These are phyloP conservation scores for Ichneumon xanthorius DNA, from an alignment of 2,888 invertebrate species.

Conservation along the genomic window DNA sequence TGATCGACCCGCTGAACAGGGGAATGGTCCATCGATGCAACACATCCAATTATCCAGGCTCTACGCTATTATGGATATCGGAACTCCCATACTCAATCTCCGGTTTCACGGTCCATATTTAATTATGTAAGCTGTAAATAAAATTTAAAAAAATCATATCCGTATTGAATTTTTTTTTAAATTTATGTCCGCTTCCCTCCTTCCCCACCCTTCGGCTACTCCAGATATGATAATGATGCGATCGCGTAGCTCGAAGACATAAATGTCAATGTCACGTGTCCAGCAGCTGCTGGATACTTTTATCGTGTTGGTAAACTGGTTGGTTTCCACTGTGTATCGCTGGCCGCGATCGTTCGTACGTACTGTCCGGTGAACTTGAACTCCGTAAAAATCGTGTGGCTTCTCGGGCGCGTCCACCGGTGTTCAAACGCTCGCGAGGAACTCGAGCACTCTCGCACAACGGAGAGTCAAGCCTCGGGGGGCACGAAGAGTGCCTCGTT, in stretches of 20 bases:
- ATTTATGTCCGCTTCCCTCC: not conserved
- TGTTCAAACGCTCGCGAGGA: conserved; percentile 41
- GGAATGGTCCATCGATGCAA: too few species aligned
- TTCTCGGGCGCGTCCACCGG: conserved; percentile 57
- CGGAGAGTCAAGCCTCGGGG: conserved; percentile 18
- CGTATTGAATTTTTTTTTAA: not conserved
- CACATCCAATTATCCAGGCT: too few species aligned
- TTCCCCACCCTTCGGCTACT: not conserved
- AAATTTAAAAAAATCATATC: not conserved
- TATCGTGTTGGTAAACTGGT: conserved; percentile 49
- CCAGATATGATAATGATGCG: conserved; percentile 11
- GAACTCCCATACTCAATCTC: not conserved
- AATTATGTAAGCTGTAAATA: not conserved
- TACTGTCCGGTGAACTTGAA: conserved; percentile 68
- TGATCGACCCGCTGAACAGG: too few species aligned
- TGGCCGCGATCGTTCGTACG: conserved; percentile 15
- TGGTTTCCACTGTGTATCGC: conserved; percentile 38
- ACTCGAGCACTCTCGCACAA: conserved; percentile 62
- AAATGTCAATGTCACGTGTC: not conserved
- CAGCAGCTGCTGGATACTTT: not conserved
- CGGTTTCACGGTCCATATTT: not conserved
- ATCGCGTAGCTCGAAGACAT: not conserved
- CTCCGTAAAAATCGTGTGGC: conserved; percentile 59
- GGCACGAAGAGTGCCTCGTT: conserved; percentile 38
- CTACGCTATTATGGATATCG: not conserved